These are phyloP conservation scores for Nettapus auritus DNA, from an alignment of 2,113 vertebrate species.

Conservation along the genomic window DNA sequence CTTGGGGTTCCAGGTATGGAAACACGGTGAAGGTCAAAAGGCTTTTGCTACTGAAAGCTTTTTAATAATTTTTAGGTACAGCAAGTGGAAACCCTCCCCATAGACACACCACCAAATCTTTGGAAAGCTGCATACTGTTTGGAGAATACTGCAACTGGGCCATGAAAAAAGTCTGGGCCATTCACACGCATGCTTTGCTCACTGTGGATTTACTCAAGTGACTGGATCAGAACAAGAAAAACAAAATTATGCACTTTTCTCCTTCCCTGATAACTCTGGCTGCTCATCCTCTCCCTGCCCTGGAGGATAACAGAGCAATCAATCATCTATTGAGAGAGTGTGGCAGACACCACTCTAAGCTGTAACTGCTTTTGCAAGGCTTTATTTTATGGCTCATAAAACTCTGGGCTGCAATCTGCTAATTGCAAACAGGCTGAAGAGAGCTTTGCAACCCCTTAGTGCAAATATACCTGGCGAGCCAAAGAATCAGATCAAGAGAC, in stretches of 20 bases:
- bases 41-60: neutral
- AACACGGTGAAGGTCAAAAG: neutral
- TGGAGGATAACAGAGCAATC: neutral
- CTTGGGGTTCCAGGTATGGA: neutral
- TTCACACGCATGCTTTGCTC: neutral
- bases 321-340: neutral
- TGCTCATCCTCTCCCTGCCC: neutral
- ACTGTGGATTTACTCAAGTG: neutral
- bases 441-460: neutral
- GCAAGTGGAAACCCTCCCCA: neutral
- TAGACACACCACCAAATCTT: rapidly evolving
- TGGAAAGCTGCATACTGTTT: neutral
- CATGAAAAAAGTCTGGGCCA: neutral
- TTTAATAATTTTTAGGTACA: neutral
- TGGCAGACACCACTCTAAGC: neutral
- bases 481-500: neutral
- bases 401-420: neutral
- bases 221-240: neutral
- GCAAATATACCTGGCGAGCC: neutral
- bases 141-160: neutral
- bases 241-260: neutral
- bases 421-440: neutral
- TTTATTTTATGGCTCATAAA: neutral
- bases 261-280: neutral
- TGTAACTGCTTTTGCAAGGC: neutral